Conservation (phyloP, 1,140 invertebrate genomes). For the Ceratosolen solmsi region DNA sequence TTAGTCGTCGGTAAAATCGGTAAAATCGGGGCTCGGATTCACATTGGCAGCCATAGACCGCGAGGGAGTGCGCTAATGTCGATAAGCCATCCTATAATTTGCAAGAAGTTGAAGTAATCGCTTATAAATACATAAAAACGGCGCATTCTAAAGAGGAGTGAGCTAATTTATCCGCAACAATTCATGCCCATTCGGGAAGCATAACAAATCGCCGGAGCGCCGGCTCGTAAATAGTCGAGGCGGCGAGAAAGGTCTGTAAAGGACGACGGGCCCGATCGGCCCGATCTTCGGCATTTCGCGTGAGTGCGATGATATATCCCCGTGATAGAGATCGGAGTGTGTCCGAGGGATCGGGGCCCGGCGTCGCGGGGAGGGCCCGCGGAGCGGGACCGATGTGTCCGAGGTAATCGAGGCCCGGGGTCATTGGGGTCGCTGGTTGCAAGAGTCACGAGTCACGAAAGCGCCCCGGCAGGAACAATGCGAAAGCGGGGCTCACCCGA, state of each 20-base stretch:
- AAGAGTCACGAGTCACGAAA: constrained; percentile 61
- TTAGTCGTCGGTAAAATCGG: background rate
- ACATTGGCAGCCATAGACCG: background rate
- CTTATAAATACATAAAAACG: constrained; percentile 12
- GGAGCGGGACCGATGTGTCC: constrained; percentile 59
- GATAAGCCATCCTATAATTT: constrained; percentile 6
- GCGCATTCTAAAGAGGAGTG: background rate
- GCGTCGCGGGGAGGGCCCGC: background rate
- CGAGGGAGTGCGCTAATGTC: background rate
- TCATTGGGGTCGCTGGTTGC: constrained; percentile 55
- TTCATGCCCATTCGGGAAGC: constrained; percentile 27
- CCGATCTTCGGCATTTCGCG: constrained; percentile 33
- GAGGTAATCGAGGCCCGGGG: constrained; percentile 61
- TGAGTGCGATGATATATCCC: constrained; percentile 46
- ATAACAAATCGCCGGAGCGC: constrained; percentile 21
- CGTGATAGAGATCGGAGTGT: constrained; percentile 36
- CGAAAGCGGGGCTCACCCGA: background rate
- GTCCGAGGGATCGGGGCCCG: constrained; percentile 1
- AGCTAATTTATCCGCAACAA: constrained; percentile 5
- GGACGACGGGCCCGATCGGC: constrained; percentile 29
- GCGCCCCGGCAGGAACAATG: constrained; percentile 57
- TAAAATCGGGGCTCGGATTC: background rate
- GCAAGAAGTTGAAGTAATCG: constrained; percentile 12
- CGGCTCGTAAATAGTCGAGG: constrained; percentile 45
- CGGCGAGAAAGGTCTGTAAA: constrained; percentile 6